Evolutionary conservation across 2,888 invertebrate species (phyloP).

Genomic region (Heliconius erato): DNA sequence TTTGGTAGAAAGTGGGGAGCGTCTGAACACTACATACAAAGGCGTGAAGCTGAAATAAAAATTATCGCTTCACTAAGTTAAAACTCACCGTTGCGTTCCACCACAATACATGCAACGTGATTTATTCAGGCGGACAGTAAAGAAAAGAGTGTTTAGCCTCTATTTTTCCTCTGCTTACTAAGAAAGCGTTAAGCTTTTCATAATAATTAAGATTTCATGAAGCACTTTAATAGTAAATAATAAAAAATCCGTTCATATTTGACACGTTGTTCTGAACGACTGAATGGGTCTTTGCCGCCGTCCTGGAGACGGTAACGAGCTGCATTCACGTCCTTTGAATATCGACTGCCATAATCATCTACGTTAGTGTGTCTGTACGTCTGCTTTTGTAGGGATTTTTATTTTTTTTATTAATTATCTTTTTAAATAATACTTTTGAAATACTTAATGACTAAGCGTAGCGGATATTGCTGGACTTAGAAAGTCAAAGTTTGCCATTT

Average conservation of each 20-base stretch:
- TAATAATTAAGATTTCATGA: neutral
- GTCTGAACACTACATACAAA: neutral
- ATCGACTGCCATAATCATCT: conserved; percentile 51
- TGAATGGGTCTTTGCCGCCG: conserved; percentile 42
- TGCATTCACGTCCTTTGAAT: conserved; percentile 54
- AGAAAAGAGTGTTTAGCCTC: too few species aligned
- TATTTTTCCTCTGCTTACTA: neutral
- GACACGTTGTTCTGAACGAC: conserved; percentile 24
- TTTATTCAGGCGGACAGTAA: too few species aligned
- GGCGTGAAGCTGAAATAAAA: neutral
- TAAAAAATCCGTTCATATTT: conserved; percentile 4
- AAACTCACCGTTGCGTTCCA: too few species aligned
- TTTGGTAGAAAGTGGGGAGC: neutral
- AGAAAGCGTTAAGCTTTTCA: neutral
- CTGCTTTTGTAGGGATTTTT: neutral
- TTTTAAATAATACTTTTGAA: too few species aligned
- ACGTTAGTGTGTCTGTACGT: conserved; percentile 28
- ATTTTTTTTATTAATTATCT: neutral
- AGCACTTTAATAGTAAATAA: neutral
- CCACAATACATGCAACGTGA: too few species aligned
- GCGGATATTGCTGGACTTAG: too few species aligned
- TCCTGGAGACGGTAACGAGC: conserved; percentile 52
- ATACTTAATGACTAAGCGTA: too few species aligned
- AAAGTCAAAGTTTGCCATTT: too few species aligned
- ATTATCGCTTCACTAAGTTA: too few species aligned